Conservation (phyloP, 2,888 invertebrate genomes). For the Anticlea derivata region DNA sequence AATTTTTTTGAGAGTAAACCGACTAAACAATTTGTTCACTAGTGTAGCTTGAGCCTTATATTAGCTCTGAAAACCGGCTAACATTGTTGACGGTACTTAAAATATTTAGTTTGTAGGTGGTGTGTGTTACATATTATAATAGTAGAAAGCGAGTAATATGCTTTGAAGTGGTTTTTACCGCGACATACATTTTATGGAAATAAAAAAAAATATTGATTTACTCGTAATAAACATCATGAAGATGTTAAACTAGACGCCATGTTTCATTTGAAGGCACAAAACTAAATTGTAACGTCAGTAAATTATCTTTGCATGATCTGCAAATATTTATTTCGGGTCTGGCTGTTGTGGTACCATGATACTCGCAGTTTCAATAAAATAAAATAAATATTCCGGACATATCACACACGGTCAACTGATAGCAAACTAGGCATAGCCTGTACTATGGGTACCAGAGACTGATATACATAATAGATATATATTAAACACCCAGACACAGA, state of each 20-base stretch:
- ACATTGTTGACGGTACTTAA: constrained; percentile 56
- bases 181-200: constrained; percentile 20
- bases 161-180: constrained; percentile 28
- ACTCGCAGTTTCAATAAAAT: too few species aligned
- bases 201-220: constrained; percentile 9
- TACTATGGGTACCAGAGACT: too few species aligned
- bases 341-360: too few species aligned
- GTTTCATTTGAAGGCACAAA: not conserved
- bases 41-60: constrained; percentile 26
- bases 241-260: constrained; percentile 18
- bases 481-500: too few species aligned
- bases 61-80: constrained; percentile 45
- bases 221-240: not conserved
- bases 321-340: too few species aligned
- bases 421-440: too few species aligned
- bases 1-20: not conserved
- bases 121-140: constrained; percentile 48
- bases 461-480: too few species aligned
- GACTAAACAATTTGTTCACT: constrained; percentile 3
- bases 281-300: too few species aligned
- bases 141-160: constrained; percentile 37
- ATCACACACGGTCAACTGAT: too few species aligned
- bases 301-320: too few species aligned
- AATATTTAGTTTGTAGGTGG: constrained; percentile 47
- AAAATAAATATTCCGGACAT: too few species aligned